Evolutionary conservation across 2,888 invertebrate species (phyloP), one percentile per base, ranked within the genome.

Genomic region (Neocrepidodera transversa): DNA sequence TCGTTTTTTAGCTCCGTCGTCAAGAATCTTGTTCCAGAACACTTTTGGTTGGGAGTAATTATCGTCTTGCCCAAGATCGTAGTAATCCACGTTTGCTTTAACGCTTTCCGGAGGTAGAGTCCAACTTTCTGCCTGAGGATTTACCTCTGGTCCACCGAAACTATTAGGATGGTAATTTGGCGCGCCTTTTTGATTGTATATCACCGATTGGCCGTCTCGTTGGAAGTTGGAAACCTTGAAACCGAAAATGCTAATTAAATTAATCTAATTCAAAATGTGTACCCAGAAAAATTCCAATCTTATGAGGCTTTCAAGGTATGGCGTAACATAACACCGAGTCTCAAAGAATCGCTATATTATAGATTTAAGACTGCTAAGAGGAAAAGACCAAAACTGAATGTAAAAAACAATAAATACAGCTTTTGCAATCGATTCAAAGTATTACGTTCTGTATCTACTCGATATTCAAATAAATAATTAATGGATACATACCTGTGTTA

Each of bases 111-210:
- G 82, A 1, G 85, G 83, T 36, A 83, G 79, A 40, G 86, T 73
- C 55, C 83, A 82, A 59, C 83, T 83, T 0, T 87, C 88, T 0
- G 86, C 82, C 10, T 55, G 26, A 0, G 86, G 84, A 68, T 86
- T 85, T 59, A 86, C 85, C 65, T 87, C 85, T 0, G 95, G 95
- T 0, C 96, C 97, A 59, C 86, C 84, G 81, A 96, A 97, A 59
- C 93, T 94, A 82, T 97, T 97, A 0, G 97, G 97, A 82, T 86
- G 94, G 78, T 97, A 97, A 79, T 96, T 97, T 2, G 97, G 96
- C 1, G 91, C 89, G 16, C 90, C 92, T 5, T 86, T 87, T 79
- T 94, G 93, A 78, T 93, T 95, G 68, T 85, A 86, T 26, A 87
- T 83, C 36, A 84, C 82, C 83, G 88, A 88, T 1, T 87, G 84